Percentiles rank a stretch among this genome's conserved stretches.
Conservation (phyloP, 2,888 invertebrate genomes). For the Drosophila paranaensis region DNA sequence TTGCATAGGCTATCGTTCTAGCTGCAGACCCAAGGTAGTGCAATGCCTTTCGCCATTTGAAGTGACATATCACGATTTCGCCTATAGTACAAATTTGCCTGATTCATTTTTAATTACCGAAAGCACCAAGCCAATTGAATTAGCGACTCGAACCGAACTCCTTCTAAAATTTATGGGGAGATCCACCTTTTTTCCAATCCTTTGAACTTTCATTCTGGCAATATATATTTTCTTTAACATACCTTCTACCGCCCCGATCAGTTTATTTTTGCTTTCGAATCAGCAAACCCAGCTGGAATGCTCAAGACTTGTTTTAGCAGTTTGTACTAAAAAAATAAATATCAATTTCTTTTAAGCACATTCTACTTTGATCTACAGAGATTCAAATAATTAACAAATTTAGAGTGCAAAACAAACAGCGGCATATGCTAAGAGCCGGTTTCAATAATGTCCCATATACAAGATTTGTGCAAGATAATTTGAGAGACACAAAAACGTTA, state of each 20-base stretch:
- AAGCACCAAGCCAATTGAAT: not conserved
- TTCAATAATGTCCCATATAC: not conserved
- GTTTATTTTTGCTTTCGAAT: not conserved
- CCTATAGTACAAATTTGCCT: constrained; percentile 22
- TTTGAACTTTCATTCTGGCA: not conserved
- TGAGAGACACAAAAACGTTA: not conserved
- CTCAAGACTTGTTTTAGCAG: not conserved
- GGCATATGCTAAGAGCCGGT: not conserved
- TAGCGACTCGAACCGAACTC: not conserved
- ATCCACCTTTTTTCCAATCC: not conserved
- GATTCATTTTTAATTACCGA: constrained; percentile 50
- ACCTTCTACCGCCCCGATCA: not conserved
- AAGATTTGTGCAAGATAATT: not conserved
- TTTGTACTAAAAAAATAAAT: not conserved
- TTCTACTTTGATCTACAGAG: not conserved
- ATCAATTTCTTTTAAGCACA: not conserved
- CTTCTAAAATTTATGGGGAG: no score
- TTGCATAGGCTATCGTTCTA: constrained; percentile 36
- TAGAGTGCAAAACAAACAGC: not conserved
- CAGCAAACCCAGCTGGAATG: not conserved
- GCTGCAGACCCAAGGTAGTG: constrained; percentile 46
- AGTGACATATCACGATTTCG: constrained; percentile 55
- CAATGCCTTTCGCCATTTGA: constrained; percentile 45
- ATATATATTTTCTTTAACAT: not conserved
- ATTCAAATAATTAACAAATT: not conserved